Conservation (phyloP, 2,113 vertebrate species). For the Podilymbus podiceps region DNA sequence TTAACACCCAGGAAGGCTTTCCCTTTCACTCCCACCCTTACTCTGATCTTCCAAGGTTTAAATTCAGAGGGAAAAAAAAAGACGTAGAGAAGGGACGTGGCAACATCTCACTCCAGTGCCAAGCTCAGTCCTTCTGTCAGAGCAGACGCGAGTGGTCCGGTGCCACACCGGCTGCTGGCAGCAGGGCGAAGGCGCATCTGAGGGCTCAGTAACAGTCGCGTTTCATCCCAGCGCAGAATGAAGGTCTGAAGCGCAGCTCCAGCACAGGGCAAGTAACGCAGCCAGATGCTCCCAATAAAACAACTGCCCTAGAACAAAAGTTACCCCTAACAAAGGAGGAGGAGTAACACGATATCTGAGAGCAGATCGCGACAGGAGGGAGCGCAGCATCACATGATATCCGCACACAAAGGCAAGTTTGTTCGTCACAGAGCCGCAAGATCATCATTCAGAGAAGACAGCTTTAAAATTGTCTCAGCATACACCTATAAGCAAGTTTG, state of each 20-base stretch:
- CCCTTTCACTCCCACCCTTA: neutral
- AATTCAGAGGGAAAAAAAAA: neutral
- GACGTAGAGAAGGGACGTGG: neutral
- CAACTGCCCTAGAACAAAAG: neutral
- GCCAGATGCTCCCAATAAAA: neutral
- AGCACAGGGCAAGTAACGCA: accelerated
- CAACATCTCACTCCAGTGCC: neutral
- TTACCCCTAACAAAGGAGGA: neutral
- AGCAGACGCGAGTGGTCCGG: accelerated
- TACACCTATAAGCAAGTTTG: neutral
- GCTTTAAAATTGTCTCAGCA: neutral
- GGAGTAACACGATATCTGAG: neutral
- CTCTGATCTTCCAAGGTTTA: neutral
- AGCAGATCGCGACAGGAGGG: neutral
- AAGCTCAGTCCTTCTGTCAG: neutral
- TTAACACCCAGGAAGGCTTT: accelerated
- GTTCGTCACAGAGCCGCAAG: neutral
- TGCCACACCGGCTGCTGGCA: neutral
- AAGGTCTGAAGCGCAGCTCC: neutral
- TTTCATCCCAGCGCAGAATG: neutral
- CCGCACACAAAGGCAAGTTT: neutral
- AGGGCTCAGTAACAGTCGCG: accelerated
- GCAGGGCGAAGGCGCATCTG: neutral
- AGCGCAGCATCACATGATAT: neutral
- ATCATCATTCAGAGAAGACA: neutral